phyloP scores from a whole-genome alignment of 1,140 invertebrate genomes.

The Temnothorax longispinosus region DNA sequence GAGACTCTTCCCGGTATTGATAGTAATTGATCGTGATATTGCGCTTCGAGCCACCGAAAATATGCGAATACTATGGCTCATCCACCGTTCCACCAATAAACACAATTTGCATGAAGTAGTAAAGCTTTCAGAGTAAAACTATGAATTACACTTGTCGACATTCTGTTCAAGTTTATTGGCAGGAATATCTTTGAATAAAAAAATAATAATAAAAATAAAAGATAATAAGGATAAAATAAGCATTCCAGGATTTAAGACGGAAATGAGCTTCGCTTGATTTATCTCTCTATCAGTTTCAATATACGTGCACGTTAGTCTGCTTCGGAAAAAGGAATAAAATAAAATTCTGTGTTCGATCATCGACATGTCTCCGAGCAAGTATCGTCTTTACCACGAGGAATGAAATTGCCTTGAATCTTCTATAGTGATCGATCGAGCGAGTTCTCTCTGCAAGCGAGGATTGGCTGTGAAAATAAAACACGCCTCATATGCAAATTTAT shows the following conservation, averaged over 20 bases:
- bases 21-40: conserved; percentile 73
- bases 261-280: conserved; percentile 73
- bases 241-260: conserved; percentile 72
- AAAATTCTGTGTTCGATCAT: conserved; percentile 83
- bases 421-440: conserved; percentile 43
- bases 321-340: conserved; percentile 83
- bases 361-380: conserved; percentile 76
- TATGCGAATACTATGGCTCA: conserved; percentile 45
- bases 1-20: conserved; percentile 73
- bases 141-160: background rate
- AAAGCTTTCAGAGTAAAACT: background rate
- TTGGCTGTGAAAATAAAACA: background rate
- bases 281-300: conserved; percentile 73
- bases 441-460: background rate
- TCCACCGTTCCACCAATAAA: conserved; percentile 13
- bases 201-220: background rate
- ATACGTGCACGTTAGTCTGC: conserved; percentile 75
- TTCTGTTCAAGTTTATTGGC: background rate
- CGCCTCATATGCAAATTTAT: conserved; percentile 32
- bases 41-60: conserved; percentile 30
- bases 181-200: background rate
- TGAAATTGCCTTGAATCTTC: conserved; percentile 82
- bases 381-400: conserved; percentile 80
- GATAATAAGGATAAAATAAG: background rate
- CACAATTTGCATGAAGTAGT: conserved; percentile 14